Evolutionary conservation across 2,888 invertebrate genomes (phyloP).

Genomic region (Chesias legatella): DNA sequence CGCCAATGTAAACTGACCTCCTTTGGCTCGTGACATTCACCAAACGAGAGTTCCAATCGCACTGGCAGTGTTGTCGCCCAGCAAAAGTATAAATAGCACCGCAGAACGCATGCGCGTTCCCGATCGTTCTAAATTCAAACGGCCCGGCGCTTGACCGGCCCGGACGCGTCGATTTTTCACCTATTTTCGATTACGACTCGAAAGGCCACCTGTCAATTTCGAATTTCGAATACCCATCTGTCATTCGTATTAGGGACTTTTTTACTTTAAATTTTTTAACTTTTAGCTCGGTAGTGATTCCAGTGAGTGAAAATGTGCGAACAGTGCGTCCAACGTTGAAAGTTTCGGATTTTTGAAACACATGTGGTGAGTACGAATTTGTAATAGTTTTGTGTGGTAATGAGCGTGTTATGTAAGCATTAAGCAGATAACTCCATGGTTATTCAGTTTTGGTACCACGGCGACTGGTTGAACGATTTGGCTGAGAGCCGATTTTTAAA

Average conservation of each 20-base stretch:
- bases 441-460: slow-evolving; percentile 8
- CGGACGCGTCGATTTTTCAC: slow-evolving; percentile 52
- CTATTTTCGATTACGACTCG: slow-evolving; percentile 59
- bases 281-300: slow-evolving; percentile 30
- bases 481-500: slow-evolving; percentile 8
- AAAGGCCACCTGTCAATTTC: slow-evolving; percentile 54
- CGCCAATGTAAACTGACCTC: slow-evolving; percentile 16
- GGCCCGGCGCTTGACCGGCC: slow-evolving; percentile 62
- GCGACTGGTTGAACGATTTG: slow-evolving; percentile 6
- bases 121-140: slow-evolving; percentile 61
- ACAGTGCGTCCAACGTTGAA: slow-evolving; percentile 62
- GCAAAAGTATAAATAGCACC: slow-evolving; percentile 63
- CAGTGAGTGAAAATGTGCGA: slow-evolving; percentile 69
- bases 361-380: slow-evolving; percentile 47
- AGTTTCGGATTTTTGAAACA: slow-evolving; percentile 46
- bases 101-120: slow-evolving; percentile 47
- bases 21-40: not conserved
- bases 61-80: slow-evolving; percentile 50
- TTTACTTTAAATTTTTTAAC: slow-evolving; percentile 20
- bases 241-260: no score
- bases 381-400: slow-evolving; percentile 11
- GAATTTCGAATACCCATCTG: slow-evolving; percentile 24
- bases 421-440: not conserved
- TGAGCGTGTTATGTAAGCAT: slow-evolving; percentile 19
- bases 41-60: slow-evolving; percentile 31